Conservation (phyloP, 2,797 vertebrate species). For the Nyctalus aviator region DNA sequence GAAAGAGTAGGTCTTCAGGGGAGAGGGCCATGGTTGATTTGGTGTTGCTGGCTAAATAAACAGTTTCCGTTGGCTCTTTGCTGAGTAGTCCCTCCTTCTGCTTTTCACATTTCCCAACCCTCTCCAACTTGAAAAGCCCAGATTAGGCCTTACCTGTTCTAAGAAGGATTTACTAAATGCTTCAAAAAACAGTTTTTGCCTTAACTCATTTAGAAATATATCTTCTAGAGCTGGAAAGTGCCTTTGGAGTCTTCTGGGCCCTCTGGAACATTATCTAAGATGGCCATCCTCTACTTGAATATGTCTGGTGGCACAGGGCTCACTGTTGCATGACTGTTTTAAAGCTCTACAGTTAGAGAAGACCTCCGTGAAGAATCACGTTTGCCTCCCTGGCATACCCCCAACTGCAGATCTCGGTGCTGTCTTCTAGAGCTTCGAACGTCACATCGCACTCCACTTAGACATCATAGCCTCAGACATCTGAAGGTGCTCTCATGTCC, state of each 20-base stretch:
- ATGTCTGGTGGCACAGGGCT: background rate
- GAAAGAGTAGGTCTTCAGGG: background rate
- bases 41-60: background rate
- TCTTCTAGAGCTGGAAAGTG: background rate
- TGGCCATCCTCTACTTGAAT: background rate
- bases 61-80: background rate
- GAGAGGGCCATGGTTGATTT: background rate
- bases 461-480: background rate
- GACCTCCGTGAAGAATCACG: background rate
- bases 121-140: background rate
- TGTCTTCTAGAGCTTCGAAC: background rate
- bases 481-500: background rate
- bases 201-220: background rate
- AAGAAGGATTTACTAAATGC: background rate
- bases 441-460: background rate
- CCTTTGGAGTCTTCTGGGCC: background rate
- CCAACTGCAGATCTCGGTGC: background rate
- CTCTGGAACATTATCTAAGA: background rate
- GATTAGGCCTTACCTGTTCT: background rate
- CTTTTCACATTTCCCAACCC: background rate
- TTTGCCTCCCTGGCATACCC: background rate
- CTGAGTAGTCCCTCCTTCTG: background rate
- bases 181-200: background rate
- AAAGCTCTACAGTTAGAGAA: background rate
- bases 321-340: background rate